A percentile compares a stretch with the other conserved stretches of the same genome.
Conservation (phyloP, 2,113 vertebrate species). For the Ailurus styani region DNA sequence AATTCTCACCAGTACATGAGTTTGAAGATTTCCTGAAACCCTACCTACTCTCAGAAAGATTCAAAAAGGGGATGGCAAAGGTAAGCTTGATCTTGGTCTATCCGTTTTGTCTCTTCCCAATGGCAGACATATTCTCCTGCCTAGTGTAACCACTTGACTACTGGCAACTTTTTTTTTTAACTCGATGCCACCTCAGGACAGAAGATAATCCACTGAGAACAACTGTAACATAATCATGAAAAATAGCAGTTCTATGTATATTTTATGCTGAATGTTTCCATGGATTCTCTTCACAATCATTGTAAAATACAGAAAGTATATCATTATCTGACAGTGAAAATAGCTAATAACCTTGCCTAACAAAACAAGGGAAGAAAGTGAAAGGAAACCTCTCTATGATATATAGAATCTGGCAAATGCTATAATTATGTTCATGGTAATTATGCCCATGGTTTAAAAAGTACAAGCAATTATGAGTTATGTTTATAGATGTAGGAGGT, state of each 20-base stretch:
- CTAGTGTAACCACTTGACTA: slow-evolving; percentile 13
- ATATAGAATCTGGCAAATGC: slow-evolving; percentile 11
- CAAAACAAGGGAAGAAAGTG: not conserved
- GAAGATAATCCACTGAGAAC: slow-evolving; percentile 7
- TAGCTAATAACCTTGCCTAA: slow-evolving; percentile 28
- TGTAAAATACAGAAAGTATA: not conserved
- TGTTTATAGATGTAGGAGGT: slow-evolving; percentile 25
- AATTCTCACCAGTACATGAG: not conserved
- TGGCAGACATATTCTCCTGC: not conserved
- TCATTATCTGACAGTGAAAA: slow-evolving; percentile 16
- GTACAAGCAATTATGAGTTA: slow-evolving; percentile 37
- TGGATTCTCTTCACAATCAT: not conserved
- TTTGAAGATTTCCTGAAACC: slow-evolving; percentile 44
- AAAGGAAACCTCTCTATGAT: slow-evolving; percentile 45
- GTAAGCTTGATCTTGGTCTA: not conserved
- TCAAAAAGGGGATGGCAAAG: not conserved
- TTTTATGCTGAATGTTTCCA: not conserved
- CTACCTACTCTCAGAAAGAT: not conserved
- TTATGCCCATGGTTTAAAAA: slow-evolving; percentile 39
- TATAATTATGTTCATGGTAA: slow-evolving; percentile 38
- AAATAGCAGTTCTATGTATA: not conserved
- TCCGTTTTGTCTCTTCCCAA: not conserved
- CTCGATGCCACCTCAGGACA: not conserved
- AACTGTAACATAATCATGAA: not conserved
- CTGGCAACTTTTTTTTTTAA: not conserved